Evolutionary conservation across 2,888 invertebrate genomes (phyloP).

Genomic region (Lutraria lutraria): DNA sequence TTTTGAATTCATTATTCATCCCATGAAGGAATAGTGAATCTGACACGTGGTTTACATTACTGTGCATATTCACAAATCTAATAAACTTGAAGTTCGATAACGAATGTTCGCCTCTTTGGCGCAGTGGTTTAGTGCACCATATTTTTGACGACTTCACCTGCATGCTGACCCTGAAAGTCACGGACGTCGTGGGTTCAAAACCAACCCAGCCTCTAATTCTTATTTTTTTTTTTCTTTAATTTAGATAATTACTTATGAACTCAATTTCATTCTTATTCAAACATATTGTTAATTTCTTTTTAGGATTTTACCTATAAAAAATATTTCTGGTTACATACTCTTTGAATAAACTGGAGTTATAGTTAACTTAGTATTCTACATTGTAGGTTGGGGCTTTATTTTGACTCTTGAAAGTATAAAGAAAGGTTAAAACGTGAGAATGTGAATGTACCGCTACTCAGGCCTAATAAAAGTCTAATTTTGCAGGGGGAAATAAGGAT

Average conservation of each 20-base stretch:
- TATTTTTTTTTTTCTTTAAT: background rate
- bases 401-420: no score
- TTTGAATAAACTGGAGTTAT: no score
- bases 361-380: no score
- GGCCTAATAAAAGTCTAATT: no score
- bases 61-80: background rate
- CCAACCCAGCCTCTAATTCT: background rate
- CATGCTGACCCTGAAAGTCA: background rate
- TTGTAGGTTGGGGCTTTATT: no score
- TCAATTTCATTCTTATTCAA: no score
- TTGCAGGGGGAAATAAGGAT: no score
- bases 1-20: background rate
- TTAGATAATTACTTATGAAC: background rate
- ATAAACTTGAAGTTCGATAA: background rate
- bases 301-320: no score
- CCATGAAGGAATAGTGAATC: background rate
- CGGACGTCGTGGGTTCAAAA: conserved; percentile 2
- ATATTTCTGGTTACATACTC: no score
- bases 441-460: no score
- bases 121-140: background rate
- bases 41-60: background rate
- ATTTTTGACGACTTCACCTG: background rate
- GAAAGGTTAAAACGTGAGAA: no score
- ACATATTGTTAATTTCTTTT: no score
- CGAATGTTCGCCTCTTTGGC: background rate